Percentiles rank a stretch among this genome's conserved stretches.
phyloP scores from a whole-genome alignment of 2,797 vertebrate species.

The Tragopan temminckii region DNA sequence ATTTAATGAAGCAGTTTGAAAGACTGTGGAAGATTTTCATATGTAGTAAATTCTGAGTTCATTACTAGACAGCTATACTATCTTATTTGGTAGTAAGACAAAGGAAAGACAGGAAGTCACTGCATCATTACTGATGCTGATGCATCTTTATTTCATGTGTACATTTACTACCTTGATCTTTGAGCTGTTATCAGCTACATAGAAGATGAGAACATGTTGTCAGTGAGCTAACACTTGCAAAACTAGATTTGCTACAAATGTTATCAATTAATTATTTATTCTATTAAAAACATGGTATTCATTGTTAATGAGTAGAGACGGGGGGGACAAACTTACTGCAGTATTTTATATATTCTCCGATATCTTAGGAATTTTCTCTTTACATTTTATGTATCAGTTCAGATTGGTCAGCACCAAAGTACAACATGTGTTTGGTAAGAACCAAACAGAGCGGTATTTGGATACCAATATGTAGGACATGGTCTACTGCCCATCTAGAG shows the following conservation, averaged over 20 bases:
- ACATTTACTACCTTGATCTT: constrained; percentile 17
- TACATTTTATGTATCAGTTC: not conserved
- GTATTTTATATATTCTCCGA: not conserved
- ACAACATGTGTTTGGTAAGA: not conserved
- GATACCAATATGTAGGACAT: not conserved
- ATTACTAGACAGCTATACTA: not conserved
- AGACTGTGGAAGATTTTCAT: not conserved
- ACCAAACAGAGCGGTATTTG: not conserved
- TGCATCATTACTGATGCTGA: not conserved
- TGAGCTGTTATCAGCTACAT: not conserved
- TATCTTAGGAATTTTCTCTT: not conserved
- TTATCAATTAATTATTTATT: not conserved
- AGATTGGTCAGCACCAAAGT: not conserved
- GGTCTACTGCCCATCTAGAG: not conserved
- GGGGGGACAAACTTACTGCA: not conserved
- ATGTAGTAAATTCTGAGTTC: not conserved
- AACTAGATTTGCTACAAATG: not conserved
- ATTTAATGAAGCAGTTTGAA: constrained; percentile 4
- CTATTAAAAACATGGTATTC: not conserved
- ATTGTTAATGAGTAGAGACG: not conserved
- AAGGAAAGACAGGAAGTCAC: not conserved
- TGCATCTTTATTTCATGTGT: not conserved
- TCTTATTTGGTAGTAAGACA: not conserved
- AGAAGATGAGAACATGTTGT: not conserved
- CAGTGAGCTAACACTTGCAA: not conserved